Percentiles rank a stretch among this genome's conserved stretches.
Evolutionary conservation across 2,888 invertebrate species (phyloP).

Genomic region (Chesias legatella): DNA sequence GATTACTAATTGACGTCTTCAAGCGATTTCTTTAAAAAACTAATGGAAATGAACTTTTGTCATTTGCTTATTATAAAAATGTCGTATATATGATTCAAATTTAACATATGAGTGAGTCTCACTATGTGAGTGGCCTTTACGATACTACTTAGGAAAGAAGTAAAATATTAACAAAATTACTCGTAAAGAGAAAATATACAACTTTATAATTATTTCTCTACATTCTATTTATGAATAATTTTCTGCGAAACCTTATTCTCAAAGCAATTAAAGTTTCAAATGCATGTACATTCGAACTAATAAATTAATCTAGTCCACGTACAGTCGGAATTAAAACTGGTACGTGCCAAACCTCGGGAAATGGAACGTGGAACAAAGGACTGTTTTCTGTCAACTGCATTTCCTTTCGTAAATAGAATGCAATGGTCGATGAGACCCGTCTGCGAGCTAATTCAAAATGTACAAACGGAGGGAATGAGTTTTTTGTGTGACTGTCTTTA

Average conservation of each 20-base stretch:
- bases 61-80: too few relatives aligned
- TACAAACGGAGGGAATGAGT: conserved; percentile 36
- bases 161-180: too few relatives aligned
- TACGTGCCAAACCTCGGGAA: conserved; percentile 33
- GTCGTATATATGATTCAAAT: too few relatives aligned
- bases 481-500: conserved; percentile 36
- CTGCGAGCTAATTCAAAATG: conserved; percentile 47
- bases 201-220: too few relatives aligned
- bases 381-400: conserved; percentile 67
- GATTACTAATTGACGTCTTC: too few relatives aligned
- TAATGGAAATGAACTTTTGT: too few relatives aligned
- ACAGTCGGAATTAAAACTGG: conserved; percentile 31
- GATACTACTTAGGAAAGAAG: too few relatives aligned
- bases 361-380: conserved; percentile 58
- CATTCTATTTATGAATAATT: too few relatives aligned
- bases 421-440: conserved; percentile 46
- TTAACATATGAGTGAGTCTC: too few relatives aligned
- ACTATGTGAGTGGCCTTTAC: too few relatives aligned
- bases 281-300: conserved; percentile 20
- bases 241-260: background rate
- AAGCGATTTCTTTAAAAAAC: too few relatives aligned
- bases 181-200: too few relatives aligned
- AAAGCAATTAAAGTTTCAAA: background rate
- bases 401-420: conserved; percentile 68
- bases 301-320: conserved; percentile 29